phyloP scores from a whole-genome alignment of 2,113 vertebrate species.

The Neotragus moschatus region DNA sequence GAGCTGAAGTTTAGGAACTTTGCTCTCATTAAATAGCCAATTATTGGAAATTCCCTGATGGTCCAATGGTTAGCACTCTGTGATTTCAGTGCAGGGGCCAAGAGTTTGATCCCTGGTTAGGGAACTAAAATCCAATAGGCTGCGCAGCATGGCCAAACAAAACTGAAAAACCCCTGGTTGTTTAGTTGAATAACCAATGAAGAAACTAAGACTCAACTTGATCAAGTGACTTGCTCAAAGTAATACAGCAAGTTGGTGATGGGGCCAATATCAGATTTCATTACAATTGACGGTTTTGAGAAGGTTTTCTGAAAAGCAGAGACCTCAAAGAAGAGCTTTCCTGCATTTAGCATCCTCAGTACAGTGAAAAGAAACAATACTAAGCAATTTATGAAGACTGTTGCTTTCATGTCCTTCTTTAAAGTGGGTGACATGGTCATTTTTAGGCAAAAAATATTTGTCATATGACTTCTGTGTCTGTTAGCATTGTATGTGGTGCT shows the following conservation, averaged over 20 bases:
- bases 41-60: neutral
- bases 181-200: neutral
- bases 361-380: neutral
- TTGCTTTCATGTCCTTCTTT: neutral
- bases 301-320: slow-evolving; percentile 21
- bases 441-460: slow-evolving; percentile 12
- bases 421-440: neutral
- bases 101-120: neutral
- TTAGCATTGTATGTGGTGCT: neutral
- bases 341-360: neutral
- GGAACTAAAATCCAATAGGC: neutral
- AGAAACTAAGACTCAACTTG: neutral
- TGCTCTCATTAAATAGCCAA: neutral
- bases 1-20: neutral
- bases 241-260: neutral
- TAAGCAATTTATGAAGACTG: neutral
- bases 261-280: neutral
- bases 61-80: neutral
- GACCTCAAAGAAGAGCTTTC: neutral
- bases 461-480: neutral
- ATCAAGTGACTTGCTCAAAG: neutral
- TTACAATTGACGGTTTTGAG: neutral
- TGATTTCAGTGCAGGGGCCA: neutral
- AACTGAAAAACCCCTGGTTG: neutral
- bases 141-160: neutral